A percentile compares a stretch with the other conserved stretches of the same genome.
phyloP scores from a whole-genome alignment of 2,888 invertebrate genomes.

The Anthoptus insignis region DNA sequence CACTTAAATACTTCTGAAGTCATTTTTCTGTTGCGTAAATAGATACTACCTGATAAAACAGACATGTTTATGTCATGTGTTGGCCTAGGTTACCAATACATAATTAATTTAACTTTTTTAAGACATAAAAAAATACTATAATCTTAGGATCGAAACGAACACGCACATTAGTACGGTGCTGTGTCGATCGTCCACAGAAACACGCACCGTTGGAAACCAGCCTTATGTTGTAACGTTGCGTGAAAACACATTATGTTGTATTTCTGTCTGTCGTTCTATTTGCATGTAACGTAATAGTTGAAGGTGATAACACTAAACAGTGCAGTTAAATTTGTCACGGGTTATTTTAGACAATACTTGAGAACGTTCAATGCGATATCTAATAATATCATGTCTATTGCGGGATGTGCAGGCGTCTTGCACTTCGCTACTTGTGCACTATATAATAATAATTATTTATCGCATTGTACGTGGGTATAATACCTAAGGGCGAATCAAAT shows the following conservation, averaged over 20 bases:
- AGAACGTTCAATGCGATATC: constrained; percentile 71
- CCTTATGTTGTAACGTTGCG: constrained; percentile 57
- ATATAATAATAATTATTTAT: constrained; percentile 7
- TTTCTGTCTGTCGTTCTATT: constrained; percentile 72
- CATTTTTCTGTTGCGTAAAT: too few species aligned
- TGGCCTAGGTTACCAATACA: too few species aligned
- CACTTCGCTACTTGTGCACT: constrained; percentile 26
- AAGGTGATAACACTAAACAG: constrained; percentile 79
- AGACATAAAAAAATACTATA: too few species aligned
- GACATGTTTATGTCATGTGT: too few species aligned
- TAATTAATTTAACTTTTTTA: too few species aligned
- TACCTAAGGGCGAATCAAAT: not conserved
- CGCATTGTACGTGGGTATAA: not conserved
- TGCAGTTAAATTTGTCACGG: constrained; percentile 75
- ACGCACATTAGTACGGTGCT: too few species aligned
- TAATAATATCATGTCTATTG: constrained; percentile 48
- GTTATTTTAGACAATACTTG: constrained; percentile 74
- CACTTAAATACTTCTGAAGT: too few species aligned
- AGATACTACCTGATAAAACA: too few species aligned
- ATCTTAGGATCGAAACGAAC: too few species aligned
- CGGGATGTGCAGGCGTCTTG: constrained; percentile 28
- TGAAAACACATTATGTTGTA: constrained; percentile 63
- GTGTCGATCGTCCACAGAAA: too few species aligned
- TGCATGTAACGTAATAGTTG: constrained; percentile 73
- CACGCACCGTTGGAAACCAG: too few species aligned